phyloP scores from a whole-genome alignment of 2,113 vertebrate genomes.

The Myanophis thanlyinensis region DNA sequence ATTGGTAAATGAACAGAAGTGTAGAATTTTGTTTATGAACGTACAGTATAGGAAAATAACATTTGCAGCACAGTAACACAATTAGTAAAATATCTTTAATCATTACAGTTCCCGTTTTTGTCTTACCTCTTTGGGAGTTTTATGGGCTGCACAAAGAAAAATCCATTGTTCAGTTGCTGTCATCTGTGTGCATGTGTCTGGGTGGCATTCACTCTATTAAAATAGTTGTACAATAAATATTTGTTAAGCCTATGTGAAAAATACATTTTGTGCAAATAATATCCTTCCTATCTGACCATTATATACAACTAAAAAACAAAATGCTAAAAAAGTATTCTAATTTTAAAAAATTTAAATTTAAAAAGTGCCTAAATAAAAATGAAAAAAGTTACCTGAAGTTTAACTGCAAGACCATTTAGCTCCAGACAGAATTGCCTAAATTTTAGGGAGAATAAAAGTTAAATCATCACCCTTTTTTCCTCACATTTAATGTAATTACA shows the following conservation, averaged over 20 bases:
- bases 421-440: slow-evolving; percentile 97
- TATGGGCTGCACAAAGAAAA: slow-evolving; percentile 98
- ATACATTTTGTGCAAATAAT: background rate
- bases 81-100: background rate
- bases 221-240: slow-evolving; percentile 40
- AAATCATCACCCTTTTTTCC: slow-evolving; percentile 16
- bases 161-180: slow-evolving; percentile 99
- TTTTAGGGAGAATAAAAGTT: slow-evolving; percentile 49
- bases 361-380: background rate
- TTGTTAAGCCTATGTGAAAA: background rate
- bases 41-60: background rate
- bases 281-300: background rate
- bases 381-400: slow-evolving; percentile 87
- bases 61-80: background rate
- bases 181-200: slow-evolving; percentile 99
- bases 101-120: slow-evolving; percentile 11
- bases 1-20: background rate
- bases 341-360: background rate
- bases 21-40: background rate
- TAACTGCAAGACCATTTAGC: slow-evolving; percentile 96
- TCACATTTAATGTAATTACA: background rate
- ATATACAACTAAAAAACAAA: background rate
- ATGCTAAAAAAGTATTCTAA: background rate
- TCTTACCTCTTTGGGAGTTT: slow-evolving; percentile 97
- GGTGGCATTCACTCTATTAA: slow-evolving; percentile 93